Evolutionary conservation across 2,888 invertebrate species (phyloP), one percentile per base, ranked within the genome.

Genomic region (Anthoptus insignis): DNA sequence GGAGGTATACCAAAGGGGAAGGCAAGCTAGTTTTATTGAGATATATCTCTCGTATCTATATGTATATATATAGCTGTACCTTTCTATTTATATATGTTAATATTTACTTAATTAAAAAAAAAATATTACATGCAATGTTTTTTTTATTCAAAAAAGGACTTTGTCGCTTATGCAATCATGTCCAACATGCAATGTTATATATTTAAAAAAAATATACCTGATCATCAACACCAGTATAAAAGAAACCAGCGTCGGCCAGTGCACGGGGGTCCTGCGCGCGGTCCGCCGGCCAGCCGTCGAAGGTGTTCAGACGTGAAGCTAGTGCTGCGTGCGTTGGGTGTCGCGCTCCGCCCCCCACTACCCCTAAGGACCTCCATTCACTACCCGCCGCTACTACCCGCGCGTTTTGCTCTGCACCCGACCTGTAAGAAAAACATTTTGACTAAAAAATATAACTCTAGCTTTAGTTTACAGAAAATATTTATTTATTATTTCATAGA

Each of bases 231-330:
- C 96, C 96, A 73, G 95, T 96, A 81, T 98, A 98, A 84, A 96
- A 99, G 87, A 99, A 98, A 3, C 99, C 99, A 19, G 99, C 98
- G 61, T 96, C 96, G 0, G 98, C 97, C 63, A 99, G 87, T 8
- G 95, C 93, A 66, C 96, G 94, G 0, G 98, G 97, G 0, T 95
- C 95, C 85, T 98, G 98, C 21, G 95, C 94, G 19, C 97, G 92
- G 66, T 95, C 91, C 3, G 94, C 93, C 0, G 98, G 97, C 98
- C 98, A 99, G 64, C 92, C 89, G 53, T 84, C 85, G 84, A 96
- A 98, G 2, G 97, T 96, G 37, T 94, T 93, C 42, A 97, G 81
- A 29, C 98, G 93, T 0, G 84, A 80, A 65, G 97, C 96, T 8
- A 96, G 86, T 0, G 97, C 96, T 0, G 96, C 94, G 81, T 94